Conservation (phyloP, 2,888 invertebrate genomes). For the Lasioglossum marginatum region DNA sequence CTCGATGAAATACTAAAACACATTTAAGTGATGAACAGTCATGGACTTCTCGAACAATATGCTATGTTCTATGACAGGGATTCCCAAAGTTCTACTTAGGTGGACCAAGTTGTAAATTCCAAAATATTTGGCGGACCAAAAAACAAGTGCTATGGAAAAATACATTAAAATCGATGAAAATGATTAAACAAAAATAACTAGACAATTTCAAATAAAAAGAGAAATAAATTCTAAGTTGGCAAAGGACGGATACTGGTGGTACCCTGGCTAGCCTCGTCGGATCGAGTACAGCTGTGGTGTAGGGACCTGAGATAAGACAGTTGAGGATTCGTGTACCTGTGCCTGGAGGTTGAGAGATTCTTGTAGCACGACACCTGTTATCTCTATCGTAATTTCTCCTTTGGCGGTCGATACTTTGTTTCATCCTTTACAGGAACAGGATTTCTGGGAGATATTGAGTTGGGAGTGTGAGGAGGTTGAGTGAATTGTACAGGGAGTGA, state of each 20-base stretch:
- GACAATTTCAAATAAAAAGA: no score
- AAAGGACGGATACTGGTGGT: background rate
- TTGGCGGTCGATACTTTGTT: background rate
- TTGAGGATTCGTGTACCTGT: background rate
- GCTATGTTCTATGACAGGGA: no score
- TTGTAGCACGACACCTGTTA: background rate
- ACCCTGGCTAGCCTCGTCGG: background rate
- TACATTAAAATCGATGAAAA: no score
- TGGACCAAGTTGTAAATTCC: no score
- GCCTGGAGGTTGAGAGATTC: background rate
- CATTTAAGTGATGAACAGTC: no score
- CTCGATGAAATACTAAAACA: no score
- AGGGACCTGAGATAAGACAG: background rate
- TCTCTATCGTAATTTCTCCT: background rate
- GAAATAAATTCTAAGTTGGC: background rate
- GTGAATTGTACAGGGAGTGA: background rate
- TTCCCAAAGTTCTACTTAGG: no score
- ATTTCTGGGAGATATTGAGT: constrained; percentile 4
- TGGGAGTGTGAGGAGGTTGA: background rate
- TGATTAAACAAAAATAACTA: no score
- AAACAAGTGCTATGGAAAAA: no score
- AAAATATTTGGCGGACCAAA: no score
- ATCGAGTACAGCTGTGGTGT: background rate
- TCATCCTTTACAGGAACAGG: background rate
- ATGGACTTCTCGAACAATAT: no score